Conservation (phyloP, 1,140 invertebrate species). For the Macrocentrus cingulum region DNA sequence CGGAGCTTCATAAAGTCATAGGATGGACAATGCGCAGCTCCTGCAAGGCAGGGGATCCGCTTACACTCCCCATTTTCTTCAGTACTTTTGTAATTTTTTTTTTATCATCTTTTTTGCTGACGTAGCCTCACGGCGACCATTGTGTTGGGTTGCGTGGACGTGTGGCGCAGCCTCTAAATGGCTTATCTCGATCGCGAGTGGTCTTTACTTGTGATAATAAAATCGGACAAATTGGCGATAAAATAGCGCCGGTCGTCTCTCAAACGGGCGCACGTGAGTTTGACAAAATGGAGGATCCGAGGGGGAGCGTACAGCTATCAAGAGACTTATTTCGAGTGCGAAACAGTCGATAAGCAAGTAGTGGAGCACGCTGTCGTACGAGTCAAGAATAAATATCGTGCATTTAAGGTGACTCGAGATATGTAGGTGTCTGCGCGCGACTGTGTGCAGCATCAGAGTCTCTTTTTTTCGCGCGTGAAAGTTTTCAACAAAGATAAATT, state of each 20-base stretch:
- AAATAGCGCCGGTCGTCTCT: conserved; percentile 17
- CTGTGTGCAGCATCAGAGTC: conserved; percentile 4
- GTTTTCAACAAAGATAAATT: conserved; percentile 55
- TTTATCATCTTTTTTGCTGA: background rate
- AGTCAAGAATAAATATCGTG: conserved; percentile 30
- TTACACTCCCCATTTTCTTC: background rate
- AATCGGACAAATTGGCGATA: conserved; percentile 31
- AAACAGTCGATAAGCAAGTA: too few species aligned
- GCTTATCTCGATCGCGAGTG: conserved; percentile 28
- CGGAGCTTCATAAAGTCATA: conserved; percentile 15
- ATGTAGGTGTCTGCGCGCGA: conserved; percentile 25
- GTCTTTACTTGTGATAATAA: conserved; percentile 25
- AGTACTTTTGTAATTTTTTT: background rate
- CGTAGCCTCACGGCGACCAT: background rate
- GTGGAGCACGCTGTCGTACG: too few species aligned
- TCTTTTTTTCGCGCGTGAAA: conserved; percentile 45
- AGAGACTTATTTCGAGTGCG: too few species aligned
- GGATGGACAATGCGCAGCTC: conserved; percentile 13
- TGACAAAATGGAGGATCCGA: conserved; percentile 3
- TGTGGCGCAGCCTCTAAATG: conserved; percentile 22
- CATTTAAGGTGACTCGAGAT: conserved; percentile 37
- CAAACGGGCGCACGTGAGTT: conserved; percentile 17
- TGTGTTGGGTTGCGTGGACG: conserved; percentile 4
- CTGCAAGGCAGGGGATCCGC: background rate
- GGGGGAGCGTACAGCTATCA: conserved; percentile 23